Evolutionary conservation across 2,113 vertebrate genomes (phyloP).

Genomic region (Poeciliopsis occidentalis): DNA sequence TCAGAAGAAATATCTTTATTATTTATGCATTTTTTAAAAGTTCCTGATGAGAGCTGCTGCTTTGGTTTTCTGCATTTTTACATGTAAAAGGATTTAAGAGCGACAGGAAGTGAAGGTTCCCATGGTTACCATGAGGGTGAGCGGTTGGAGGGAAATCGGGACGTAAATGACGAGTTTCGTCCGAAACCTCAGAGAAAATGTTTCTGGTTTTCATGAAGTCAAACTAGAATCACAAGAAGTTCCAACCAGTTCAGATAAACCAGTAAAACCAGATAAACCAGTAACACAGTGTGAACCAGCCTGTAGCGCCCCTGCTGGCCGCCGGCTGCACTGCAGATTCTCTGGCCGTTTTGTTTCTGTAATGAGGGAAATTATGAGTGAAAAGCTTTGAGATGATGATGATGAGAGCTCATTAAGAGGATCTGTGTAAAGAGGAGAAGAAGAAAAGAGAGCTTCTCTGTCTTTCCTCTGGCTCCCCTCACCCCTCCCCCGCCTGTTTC

Average conservation of each 20-base stretch:
- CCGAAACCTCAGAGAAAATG: too few relatives aligned
- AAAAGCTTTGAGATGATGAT: conserved; percentile 46
- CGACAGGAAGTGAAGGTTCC: too few relatives aligned
- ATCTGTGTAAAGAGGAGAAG: background rate
- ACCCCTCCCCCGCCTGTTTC: conserved; percentile 9
- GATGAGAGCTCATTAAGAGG: conserved; percentile 27
- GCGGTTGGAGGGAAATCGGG: too few relatives aligned
- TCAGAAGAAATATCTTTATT: background rate
- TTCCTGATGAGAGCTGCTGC: too few relatives aligned
- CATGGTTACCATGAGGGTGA: too few relatives aligned
- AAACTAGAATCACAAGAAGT: too few relatives aligned
- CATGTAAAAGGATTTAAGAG: too few relatives aligned
- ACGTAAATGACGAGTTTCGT: too few relatives aligned
- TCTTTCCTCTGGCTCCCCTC: background rate
- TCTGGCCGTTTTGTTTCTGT: background rate
- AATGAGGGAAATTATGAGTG: conserved; percentile 60
- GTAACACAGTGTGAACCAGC: background rate
- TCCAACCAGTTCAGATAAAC: background rate
- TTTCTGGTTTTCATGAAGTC: too few relatives aligned
- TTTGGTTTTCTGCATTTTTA: too few relatives aligned
- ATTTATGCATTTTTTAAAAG: background rate
- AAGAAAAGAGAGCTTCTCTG: conserved; percentile 26
- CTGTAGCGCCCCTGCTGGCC: background rate
- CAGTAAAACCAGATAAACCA: too few relatives aligned
- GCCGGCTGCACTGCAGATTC: too few relatives aligned